Percentiles rank a stretch among this genome's conserved stretches.
Evolutionary conservation across 2,113 vertebrate species (phyloP).

Genomic region (Coptodon rendalli): DNA sequence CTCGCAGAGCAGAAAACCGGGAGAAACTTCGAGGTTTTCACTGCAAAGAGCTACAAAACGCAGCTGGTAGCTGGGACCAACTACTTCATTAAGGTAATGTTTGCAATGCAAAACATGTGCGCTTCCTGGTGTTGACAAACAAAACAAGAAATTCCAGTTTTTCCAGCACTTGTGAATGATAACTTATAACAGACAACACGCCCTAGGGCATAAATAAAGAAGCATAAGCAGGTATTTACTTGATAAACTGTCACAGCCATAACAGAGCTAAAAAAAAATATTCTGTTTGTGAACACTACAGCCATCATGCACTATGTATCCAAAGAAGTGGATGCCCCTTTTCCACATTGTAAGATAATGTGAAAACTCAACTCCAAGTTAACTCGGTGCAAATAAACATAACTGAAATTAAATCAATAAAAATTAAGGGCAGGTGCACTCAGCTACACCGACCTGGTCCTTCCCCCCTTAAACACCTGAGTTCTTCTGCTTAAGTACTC

Average conservation of each 20-base stretch:
- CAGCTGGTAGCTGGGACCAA: conserved; percentile 76
- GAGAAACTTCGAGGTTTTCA: conserved; percentile 26
- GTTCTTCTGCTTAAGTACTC: too few species aligned
- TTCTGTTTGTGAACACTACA: background rate
- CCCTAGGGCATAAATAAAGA: too few species aligned
- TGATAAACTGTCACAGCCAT: background rate
- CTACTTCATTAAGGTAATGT: conserved; percentile 81
- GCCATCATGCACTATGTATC: background rate
- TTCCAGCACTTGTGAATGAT: too few species aligned
- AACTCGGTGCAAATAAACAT: too few species aligned
- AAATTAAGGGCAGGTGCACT: too few species aligned
- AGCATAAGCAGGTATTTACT: too few species aligned
- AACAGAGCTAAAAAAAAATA: background rate
- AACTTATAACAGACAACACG: background rate
- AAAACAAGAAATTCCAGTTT: background rate
- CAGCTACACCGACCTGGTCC: too few species aligned
- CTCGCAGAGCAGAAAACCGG: conserved; percentile 55
- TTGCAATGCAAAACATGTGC: background rate
- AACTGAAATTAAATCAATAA: too few species aligned
- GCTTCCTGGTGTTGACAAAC: background rate
- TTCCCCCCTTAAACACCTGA: too few species aligned
- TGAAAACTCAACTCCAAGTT: too few species aligned
- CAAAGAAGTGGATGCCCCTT: background rate
- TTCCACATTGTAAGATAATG: background rate
- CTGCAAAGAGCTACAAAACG: conserved; percentile 46